phyloP scores from a whole-genome alignment of 2,888 invertebrate genomes.

The Microdon myrmicae region DNA sequence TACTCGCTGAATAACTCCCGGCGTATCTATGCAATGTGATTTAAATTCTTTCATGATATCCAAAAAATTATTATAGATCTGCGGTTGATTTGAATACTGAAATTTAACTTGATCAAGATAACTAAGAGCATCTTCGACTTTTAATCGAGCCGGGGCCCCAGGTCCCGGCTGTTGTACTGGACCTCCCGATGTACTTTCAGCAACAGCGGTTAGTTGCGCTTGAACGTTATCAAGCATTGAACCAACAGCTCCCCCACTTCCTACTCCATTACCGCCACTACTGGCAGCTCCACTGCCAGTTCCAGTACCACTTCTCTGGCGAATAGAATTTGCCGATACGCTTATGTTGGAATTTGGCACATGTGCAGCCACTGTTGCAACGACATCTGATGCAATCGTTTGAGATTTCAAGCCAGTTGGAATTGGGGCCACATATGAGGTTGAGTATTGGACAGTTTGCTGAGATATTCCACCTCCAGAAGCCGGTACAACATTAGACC shows the following conservation, averaged over 20 bases:
- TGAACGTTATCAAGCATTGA: constrained; percentile 39
- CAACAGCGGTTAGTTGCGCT: constrained; percentile 42
- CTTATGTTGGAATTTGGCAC: constrained; percentile 41
- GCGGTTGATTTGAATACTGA: constrained; percentile 96
- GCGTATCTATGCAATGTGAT: constrained; percentile 77
- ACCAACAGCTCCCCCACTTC: constrained; percentile 11
- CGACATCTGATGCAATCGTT: constrained; percentile 46
- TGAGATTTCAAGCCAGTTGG: constrained; percentile 50
- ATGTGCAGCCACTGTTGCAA: constrained; percentile 44
- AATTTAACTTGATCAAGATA: constrained; percentile 88
- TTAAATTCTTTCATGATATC: constrained; percentile 99
- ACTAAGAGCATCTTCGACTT: constrained; percentile 97
- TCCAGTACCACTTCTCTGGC: constrained; percentile 58
- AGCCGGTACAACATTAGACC: constrained; percentile 34
- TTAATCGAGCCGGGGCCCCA: constrained; percentile 82
- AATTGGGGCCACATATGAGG: constrained; percentile 62
- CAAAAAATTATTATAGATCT: constrained; percentile 98
- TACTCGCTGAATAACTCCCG: constrained; percentile 90
- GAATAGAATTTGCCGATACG: constrained; percentile 55
- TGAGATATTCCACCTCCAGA: constrained; percentile 55
- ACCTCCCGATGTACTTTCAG: constrained; percentile 36
- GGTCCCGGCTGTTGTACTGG: constrained; percentile 55
- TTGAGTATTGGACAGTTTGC: constrained; percentile 66
- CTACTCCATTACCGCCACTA: too few relatives aligned
- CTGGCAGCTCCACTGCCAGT: constrained; percentile 59